Conservation (phyloP, 2,797 vertebrate species). For the Halcyon chelicuti region DNA sequence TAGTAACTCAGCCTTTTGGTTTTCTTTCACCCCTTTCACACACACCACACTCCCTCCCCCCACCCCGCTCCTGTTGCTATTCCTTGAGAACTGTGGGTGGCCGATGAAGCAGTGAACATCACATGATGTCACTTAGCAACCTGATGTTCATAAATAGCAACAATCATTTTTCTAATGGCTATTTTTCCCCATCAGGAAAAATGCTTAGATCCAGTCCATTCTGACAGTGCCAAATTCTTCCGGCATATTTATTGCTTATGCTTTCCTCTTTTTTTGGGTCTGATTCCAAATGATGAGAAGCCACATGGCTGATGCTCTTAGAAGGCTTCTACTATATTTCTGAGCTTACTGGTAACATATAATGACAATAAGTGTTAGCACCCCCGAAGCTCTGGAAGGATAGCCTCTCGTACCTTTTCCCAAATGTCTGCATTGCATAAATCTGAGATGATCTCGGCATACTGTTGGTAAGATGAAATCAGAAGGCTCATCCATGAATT, state of each 20-base stretch:
- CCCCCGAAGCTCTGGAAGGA: neutral
- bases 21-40: conserved; percentile 17
- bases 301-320: conserved; percentile 30
- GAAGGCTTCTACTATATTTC: conserved; percentile 43
- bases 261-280: conserved; percentile 25
- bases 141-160: conserved; percentile 76
- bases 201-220: conserved; percentile 46
- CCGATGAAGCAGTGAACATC: conserved; percentile 55
- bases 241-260: conserved; percentile 40
- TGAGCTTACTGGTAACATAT: conserved; percentile 16
- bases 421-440: neutral
- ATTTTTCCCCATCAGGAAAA: conserved; percentile 61
- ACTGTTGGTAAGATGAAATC: neutral
- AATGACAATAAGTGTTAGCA: neutral
- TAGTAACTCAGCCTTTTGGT: conserved; percentile 16
- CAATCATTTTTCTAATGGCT: conserved; percentile 65
- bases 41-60: neutral
- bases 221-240: conserved; percentile 34
- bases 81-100: conserved; percentile 73
- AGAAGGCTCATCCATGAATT: neutral
- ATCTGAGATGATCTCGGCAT: conserved; percentile 12
- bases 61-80: conserved; percentile 19
- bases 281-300: conserved; percentile 2
- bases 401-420: neutral
- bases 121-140: conserved; percentile 80